Base-by-base conservation (phyloP, 2,888 invertebrate species). In the Tinea trinotella region DNA sequence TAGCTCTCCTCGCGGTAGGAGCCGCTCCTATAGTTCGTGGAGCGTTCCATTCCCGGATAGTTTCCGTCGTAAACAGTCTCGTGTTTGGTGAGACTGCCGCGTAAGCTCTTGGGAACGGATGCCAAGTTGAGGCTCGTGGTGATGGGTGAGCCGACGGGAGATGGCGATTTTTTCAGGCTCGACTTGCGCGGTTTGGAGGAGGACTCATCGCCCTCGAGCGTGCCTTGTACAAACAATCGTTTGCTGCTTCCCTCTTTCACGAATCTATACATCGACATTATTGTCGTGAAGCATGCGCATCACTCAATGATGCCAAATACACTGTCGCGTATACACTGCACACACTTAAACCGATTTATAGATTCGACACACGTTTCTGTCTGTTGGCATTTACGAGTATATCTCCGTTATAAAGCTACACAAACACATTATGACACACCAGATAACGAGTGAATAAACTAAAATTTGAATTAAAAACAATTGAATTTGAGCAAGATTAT, bases 251-350 rank as follows among this genome's bases (percentile, higher is more conserved):
- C 71, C 71, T 93, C 92, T 76, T 92, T 92, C 60, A 93, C 91
- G 79, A 94, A 94, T 72, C 92, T 90, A 75, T 94, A 94, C 90
- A 94, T 92, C 63, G 89, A 89, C 90, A 90, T 90, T 63, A 40
- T 53, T 9, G 53, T 5, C 44, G 13, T 13, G 12, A 13, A 13
- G 18, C 12, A 9, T 40, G 22, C 20, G 12, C 50, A 50, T 50
- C 18, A 22, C 50, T 30, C n/a, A n/a, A n/a, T n/a, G 48, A 18
- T 10, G 19, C 36, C 57, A 46, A 30, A 22, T 18, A 36, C 17
- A 13, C 49, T 20, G 30, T 19, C 20, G 36, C 53, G 46, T 13
- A 22, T 17, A 22, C 44, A 54, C 54, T 54, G 19, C n/a, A 53
- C 40, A 40, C 19, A n/a, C n/a, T n/a, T 22, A 19, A 19, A 18